Evolutionary conservation across 1,140 invertebrate genomes (phyloP), one percentile per base, ranked within the genome.

Genomic region (Diabrotica virgifera): DNA sequence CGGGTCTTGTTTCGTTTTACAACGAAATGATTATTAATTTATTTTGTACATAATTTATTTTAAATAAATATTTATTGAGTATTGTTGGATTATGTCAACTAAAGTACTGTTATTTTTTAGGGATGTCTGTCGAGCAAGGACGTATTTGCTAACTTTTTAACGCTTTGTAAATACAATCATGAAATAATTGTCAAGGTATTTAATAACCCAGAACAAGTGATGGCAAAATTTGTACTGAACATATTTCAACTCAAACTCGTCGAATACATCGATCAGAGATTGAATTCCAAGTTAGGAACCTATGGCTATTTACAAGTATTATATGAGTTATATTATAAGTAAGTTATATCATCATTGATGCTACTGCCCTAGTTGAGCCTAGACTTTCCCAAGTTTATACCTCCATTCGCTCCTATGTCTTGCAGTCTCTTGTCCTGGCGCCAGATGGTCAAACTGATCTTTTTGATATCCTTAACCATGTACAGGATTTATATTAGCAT

Each of bases 141-240:
- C 77, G 89, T 98, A 55, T 99, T 98, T 82, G 86, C 87, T 62
- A 91, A 97, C 71, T 90, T 98, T 6, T 83, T 97, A 61, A 91
- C 93, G 13, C 82, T 98, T 67, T 98, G 96, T 81, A 88, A 90
- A 70, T 90, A 90, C 73, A 96, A 95, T 76, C 90, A 95, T 75
- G 85, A 87, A 64, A 86, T 98, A 2, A 95, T 98, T 66, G 89
- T 90, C 76, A 88, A 92, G 80, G 96, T 99, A 0, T 99, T 99
- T 76, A 89, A 87, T n/a, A 97, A 96, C 82, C 94, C 96, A 0
- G 93, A 97, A 69, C 92, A 96, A 85, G 95, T 99, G 0, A 98
- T 99, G 94, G 90, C 92, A 46, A 99, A 98, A 82, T 97, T 98
- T 82, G 92, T 99, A 37, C 82, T 98, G 2, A 97, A 97, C 75